phyloP scores from a whole-genome alignment of 2,113 vertebrate species.

The Malurus elegans region DNA sequence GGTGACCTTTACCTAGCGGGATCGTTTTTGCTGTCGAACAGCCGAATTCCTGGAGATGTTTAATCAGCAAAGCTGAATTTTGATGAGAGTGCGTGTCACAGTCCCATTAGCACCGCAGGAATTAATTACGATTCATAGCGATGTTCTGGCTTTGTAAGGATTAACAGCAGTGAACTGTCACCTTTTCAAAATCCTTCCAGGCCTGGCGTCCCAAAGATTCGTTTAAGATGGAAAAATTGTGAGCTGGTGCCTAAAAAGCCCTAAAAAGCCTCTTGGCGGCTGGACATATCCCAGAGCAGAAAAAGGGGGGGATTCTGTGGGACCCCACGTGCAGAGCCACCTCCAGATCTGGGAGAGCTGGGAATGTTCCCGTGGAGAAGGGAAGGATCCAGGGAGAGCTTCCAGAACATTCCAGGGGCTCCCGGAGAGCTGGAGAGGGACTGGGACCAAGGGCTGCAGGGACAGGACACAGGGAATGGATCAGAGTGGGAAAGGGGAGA shows the following conservation, averaged over 20 bases:
- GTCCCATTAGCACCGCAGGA: not conserved
- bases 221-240: not conserved
- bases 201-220: not conserved
- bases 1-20: not conserved
- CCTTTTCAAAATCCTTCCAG: not conserved
- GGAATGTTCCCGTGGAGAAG: accelerated
- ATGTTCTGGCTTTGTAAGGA: not conserved
- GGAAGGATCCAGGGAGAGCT: not conserved
- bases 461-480: not conserved
- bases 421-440: not conserved
- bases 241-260: too few species aligned
- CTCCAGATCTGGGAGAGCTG: not conserved
- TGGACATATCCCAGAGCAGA: not conserved
- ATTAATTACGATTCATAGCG: not conserved
- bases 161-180: not conserved
- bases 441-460: not conserved
- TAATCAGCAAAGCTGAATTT: not conserved
- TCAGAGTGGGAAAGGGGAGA: too few species aligned
- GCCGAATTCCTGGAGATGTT: constrained; percentile 35
- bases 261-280: too few species aligned
- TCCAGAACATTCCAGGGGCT: not conserved
- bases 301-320: not conserved
- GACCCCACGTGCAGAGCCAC: not conserved
- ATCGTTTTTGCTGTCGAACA: not conserved
- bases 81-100: not conserved